Conservation (phyloP, 2,888 invertebrate species). For the Cremastinae sp. region DNA sequence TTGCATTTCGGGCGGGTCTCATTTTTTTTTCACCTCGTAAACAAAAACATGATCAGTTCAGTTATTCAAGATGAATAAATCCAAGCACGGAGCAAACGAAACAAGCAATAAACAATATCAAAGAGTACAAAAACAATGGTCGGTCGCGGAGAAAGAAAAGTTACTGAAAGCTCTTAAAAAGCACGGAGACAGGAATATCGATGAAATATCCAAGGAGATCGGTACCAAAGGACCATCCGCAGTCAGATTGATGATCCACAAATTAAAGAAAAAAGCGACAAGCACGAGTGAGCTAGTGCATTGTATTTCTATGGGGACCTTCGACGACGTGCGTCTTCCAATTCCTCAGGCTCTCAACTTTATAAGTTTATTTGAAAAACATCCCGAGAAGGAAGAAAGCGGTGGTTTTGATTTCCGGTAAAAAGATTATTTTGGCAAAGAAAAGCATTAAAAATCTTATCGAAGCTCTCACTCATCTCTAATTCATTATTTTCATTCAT, state of each 20-base stretch:
- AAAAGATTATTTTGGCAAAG: not conserved
- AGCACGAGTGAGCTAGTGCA: constrained; percentile 40
- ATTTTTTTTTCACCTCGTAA: too few species aligned
- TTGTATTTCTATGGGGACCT: constrained; percentile 63
- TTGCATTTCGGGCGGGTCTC: too few species aligned
- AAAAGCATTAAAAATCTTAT: not conserved
- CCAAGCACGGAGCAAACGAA: too few species aligned
- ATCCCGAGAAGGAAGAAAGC: constrained; percentile 69
- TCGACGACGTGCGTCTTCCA: constrained; percentile 65
- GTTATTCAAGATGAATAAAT: too few species aligned
- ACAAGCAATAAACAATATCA: too few species aligned
- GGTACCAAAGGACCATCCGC: constrained; percentile 66
- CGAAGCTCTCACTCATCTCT: not conserved
- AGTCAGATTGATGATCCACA: constrained; percentile 69
- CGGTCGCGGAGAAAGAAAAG: constrained; percentile 66
- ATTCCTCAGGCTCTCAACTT: constrained; percentile 73
- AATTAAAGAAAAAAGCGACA: constrained; percentile 66
- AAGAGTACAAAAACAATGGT: constrained; percentile 66
- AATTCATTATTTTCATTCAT: not conserved
- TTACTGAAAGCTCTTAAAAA: constrained; percentile 70
- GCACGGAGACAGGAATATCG: constrained; percentile 69
- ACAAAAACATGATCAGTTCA: too few species aligned
- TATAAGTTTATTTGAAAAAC: constrained; percentile 72
- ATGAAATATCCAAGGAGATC: constrained; percentile 66
- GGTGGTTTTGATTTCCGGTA: constrained; percentile 69